Evolutionary conservation across 2,113 vertebrate species (phyloP).

Genomic region (Chaetorhynchus papuensis): DNA sequence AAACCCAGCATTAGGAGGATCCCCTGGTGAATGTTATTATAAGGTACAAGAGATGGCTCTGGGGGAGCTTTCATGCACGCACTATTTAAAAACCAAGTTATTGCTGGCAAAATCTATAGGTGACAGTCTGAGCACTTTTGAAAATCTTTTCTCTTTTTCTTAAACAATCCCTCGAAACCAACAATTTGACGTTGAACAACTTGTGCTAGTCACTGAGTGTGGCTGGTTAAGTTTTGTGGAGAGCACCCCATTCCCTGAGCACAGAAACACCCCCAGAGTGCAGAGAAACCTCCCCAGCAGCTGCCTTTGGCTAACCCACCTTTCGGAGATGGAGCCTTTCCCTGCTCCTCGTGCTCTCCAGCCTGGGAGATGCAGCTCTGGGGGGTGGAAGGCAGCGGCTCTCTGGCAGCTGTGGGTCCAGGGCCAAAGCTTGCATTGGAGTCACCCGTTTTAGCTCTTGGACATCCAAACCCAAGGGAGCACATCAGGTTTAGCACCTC

Average conservation of each 20-base stretch:
- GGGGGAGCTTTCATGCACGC: background rate
- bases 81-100: background rate
- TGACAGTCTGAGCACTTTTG: background rate
- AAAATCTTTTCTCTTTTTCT: background rate
- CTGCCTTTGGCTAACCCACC: background rate
- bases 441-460: background rate
- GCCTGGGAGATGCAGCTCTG: background rate
- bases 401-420: background rate
- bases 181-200: background rate
- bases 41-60: background rate
- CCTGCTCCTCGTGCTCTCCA: background rate
- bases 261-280: background rate
- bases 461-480: background rate
- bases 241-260: background rate
- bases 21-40: conserved; percentile 5
- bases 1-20: background rate
- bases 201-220: fast-evolving
- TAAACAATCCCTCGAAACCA: background rate
- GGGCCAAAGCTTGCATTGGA: background rate
- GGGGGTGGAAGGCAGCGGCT: background rate
- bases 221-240: background rate
- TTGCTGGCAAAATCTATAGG: background rate
- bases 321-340: background rate
- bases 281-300: background rate
- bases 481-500: background rate